Evolutionary conservation across 2,113 vertebrate species (phyloP), one percentile per base, ranked within the genome.

Genomic region (Rhea americana): DNA sequence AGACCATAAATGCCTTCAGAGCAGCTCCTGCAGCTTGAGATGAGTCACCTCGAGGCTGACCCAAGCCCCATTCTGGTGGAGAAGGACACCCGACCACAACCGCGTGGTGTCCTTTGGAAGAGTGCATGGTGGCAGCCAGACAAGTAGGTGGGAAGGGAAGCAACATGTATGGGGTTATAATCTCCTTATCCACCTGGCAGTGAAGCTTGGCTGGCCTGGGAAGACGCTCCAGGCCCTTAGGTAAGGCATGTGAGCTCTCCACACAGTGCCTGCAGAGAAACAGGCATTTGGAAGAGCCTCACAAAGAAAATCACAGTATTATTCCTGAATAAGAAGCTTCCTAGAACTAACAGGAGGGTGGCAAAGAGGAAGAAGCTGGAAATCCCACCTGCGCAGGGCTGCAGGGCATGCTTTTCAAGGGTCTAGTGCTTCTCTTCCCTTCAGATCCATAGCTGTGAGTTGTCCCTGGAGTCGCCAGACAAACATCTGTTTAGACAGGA

Each of bases 171-270:
- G 15, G 13, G 28, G 16, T 30, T 58, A 32, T 25, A 53, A 56
- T 12, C 30, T 50, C 25, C 22, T 74, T 68, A 59, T 37, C 4
- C 11, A 56, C 28, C 7, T 5, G 10, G 28, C 67, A 66, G 9
- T 16, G 13, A 18, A 87, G 3, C 4, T 41, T 73, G 9, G 18
- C 12, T 48, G 45, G 22, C 25, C 32, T 62, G 41, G 7, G 22
- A 67, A 45, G 80, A 87, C 50, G 3, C 65, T 19, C 8, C 7
- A 45, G 14, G 32, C 41, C 13, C 15, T 50, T 25, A 32, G 10
- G 9, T 28, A n/a, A 74, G 0, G 1, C 3, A 7, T 11, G 1
- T 28, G 30, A 73, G 5, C 9, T 74, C n/a, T 80, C 39, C 13
- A 58, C 20, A 22, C 6, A 1, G 25, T n/a, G n/a, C 1, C 1